These are phyloP conservation scores for Drosophila micromelanica DNA, from an alignment of 1,140 invertebrate species.

Conservation along the genomic window DNA sequence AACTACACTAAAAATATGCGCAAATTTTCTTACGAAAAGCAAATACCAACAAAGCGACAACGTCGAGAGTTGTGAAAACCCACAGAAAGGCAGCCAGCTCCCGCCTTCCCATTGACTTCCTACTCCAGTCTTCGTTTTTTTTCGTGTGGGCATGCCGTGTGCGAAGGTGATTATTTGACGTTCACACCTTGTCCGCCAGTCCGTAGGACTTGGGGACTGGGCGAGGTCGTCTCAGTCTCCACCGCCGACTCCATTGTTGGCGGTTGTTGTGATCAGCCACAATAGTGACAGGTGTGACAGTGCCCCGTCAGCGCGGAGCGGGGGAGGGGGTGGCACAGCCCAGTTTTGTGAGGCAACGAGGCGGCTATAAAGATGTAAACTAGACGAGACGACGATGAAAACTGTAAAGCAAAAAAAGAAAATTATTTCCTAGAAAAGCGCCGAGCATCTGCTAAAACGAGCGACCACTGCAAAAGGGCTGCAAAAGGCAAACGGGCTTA, in stretches of 20 bases:
- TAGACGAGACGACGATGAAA: constrained; percentile 60
- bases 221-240: constrained; percentile 38
- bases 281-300: constrained; percentile 81
- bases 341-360: constrained; percentile 39
- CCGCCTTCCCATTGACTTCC: constrained; percentile 25
- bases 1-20: constrained; percentile 32
- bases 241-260: constrained; percentile 47
- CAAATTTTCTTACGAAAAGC: constrained; percentile 72
- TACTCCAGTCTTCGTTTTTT: background rate
- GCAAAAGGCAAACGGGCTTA: constrained; percentile 15
- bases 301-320: constrained; percentile 50
- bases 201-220: constrained; percentile 29
- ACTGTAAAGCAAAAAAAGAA: constrained; percentile 51
- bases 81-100: constrained; percentile 2
- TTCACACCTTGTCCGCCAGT: constrained; percentile 70
- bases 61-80: constrained; percentile 31
- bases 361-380: constrained; percentile 75
- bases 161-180: constrained; percentile 77
- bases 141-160: constrained; percentile 56
- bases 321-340: constrained; percentile 3
- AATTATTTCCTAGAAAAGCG: constrained; percentile 76
- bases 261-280: constrained; percentile 80
- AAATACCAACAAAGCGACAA: constrained; percentile 44
- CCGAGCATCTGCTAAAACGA: constrained; percentile 37
- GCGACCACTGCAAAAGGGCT: constrained; percentile 1